Percentiles rank a stretch among this genome's conserved stretches.
phyloP scores from a whole-genome alignment of 2,797 vertebrate species.

The Sarcophilus harrisii region DNA sequence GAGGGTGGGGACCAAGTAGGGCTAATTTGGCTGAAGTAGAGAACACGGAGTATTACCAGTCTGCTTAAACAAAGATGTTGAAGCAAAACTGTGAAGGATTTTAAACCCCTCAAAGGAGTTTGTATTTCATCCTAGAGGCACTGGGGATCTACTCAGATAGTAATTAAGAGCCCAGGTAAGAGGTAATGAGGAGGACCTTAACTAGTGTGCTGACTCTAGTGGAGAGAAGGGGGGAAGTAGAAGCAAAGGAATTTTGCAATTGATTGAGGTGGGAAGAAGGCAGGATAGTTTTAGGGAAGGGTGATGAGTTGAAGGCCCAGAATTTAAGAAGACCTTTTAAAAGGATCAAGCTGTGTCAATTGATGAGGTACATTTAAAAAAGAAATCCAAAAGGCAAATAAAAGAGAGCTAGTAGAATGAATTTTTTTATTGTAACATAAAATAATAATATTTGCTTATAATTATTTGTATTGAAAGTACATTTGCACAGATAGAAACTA shows the following conservation, averaged over 20 bases:
- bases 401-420: not conserved
- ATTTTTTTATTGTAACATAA: not conserved
- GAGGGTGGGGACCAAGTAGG: not conserved
- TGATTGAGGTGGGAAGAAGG: not conserved
- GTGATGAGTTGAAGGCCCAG: not conserved
- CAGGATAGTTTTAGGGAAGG: not conserved
- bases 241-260: not conserved
- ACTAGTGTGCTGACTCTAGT: not conserved
- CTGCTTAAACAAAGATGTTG: not conserved
- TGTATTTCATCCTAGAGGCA: not conserved
- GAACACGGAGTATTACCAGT: not conserved
- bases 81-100: not conserved
- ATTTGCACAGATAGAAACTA: not conserved
- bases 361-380: not conserved
- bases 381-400: not conserved
- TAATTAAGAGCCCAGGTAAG: not conserved
- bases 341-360: not conserved
- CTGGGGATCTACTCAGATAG: not conserved
- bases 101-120: not conserved
- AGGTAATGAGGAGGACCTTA: not conserved
- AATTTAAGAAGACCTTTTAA: not conserved
- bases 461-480: not conserved
- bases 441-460: not conserved
- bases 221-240: not conserved
- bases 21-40: not conserved